These are phyloP conservation scores for Sterna hirundo DNA, from an alignment of 2,113 vertebrate genomes.

Conservation along the genomic window DNA sequence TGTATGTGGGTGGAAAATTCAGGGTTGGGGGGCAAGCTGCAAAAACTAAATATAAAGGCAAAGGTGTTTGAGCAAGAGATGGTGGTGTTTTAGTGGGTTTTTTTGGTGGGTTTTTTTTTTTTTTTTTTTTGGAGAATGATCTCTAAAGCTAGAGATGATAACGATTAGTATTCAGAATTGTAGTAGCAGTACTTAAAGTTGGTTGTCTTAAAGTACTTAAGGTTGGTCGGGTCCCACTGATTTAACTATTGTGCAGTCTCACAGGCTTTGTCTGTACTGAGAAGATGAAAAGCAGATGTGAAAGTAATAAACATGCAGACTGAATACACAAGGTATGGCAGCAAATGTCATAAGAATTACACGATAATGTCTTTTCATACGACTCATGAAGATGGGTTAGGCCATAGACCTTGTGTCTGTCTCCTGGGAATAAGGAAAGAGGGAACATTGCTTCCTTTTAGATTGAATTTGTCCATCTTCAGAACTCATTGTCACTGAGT, in stretches of 20 bases:
- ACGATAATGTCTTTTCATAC: not conserved
- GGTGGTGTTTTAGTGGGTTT: accelerated
- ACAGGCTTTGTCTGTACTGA: not conserved
- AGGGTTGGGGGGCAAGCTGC: accelerated
- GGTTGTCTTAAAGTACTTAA: too few relatives aligned
- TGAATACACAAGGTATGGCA: not conserved
- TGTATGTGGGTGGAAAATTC: not conserved
- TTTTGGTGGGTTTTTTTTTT: not conserved
- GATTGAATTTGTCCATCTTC: not conserved
- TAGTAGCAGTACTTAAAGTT: not conserved
- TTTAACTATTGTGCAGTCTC: not conserved
- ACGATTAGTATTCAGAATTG: not conserved
- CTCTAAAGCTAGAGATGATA: not conserved
- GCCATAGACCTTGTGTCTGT: not conserved
- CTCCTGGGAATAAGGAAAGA: not conserved
- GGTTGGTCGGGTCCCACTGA: not conserved
- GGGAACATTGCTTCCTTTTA: not conserved
- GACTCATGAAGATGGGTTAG: not conserved
- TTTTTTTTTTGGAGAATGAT: not conserved
- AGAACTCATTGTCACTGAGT: not conserved
- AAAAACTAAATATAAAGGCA: not conserved
- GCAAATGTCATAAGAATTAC: not conserved
- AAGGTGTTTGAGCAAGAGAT: not conserved
- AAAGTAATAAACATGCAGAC: not conserved
- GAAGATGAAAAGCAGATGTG: not conserved